Evolutionary conservation across 2,113 vertebrate species (phyloP).

Genomic region (Brachionichthys hirsutus): DNA sequence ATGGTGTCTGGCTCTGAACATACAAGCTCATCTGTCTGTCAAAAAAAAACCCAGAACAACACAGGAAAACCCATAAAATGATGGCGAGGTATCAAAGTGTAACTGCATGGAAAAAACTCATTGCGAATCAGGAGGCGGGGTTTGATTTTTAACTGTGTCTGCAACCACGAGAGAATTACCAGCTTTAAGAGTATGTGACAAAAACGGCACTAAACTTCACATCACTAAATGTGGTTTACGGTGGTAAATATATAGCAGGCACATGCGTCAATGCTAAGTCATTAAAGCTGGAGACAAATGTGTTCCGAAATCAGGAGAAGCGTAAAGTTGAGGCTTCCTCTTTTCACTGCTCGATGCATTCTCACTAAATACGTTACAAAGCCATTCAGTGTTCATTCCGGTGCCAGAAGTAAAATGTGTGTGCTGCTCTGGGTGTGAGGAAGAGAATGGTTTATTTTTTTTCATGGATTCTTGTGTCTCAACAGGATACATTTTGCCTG

Average conservation of each 20-base stretch:
- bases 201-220: conserved; percentile 9
- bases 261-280: conserved; percentile 3
- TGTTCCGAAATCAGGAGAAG: conserved; percentile 11
- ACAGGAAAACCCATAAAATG: no score
- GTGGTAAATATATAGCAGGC: conserved; percentile 11
- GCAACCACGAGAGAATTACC: not conserved
- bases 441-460: not conserved
- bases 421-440: conserved; percentile 3
- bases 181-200: conserved; percentile 10
- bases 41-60: no score
- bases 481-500: not conserved
- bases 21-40: no score
- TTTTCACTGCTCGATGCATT: conserved; percentile 38
- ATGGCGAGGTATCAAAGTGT: not conserved
- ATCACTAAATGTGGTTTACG: not conserved
- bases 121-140: no score
- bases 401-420: conserved; percentile 37
- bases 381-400: conserved; percentile 39
- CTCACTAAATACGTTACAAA: conserved; percentile 52
- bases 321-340: conserved; percentile 22
- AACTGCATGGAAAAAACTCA: not conserved
- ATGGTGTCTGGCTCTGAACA: no score
- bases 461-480: not conserved
- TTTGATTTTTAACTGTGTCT: not conserved
- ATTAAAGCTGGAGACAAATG: conserved; percentile 34